phyloP scores from a whole-genome alignment of 92 coral and sea anemone genomes.

The Actinernus sp. region DNA sequence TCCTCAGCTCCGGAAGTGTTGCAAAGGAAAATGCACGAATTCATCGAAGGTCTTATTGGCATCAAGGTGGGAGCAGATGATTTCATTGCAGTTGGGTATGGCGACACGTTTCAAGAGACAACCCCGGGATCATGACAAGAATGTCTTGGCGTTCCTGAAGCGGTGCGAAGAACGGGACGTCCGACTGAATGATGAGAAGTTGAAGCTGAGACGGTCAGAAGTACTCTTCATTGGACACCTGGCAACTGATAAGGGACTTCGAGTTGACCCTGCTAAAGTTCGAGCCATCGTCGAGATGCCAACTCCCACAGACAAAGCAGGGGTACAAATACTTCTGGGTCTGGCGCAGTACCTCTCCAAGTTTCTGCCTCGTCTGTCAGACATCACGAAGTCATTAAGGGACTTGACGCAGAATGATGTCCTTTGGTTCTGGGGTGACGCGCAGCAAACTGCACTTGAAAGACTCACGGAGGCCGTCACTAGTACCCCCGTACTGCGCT shows the following conservation, averaged over 20 bases:
- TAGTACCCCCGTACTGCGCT: no score
- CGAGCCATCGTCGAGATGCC: slow-evolving; percentile 55
- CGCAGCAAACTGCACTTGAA: slow-evolving; percentile 57
- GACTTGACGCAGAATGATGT: slow-evolving; percentile 42
- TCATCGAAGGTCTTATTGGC: no score
- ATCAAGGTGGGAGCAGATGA: no score
- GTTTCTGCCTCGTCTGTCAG: slow-evolving; percentile 57
- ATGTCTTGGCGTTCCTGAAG: slow-evolving; percentile 30
- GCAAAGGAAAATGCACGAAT: no score
- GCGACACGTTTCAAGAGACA: no score
- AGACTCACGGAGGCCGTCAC: no score
- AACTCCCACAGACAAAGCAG: slow-evolving; percentile 51
- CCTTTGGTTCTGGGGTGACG: slow-evolving; percentile 31
- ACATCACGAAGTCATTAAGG: slow-evolving; percentile 57
- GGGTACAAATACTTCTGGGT: slow-evolving; percentile 66
- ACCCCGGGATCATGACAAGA: no score
- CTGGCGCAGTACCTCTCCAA: slow-evolving; percentile 53
- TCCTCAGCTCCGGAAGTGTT: no score
- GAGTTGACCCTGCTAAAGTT: slow-evolving; percentile 49
- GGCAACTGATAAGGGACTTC: slow-evolving; percentile 26
- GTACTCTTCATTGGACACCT: slow-evolving; percentile 54
- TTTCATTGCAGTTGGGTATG: no score
- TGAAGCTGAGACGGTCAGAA: slow-evolving; percentile 31
- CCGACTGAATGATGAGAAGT: slow-evolving; percentile 27
- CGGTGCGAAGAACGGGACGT: slow-evolving; percentile 34